Percentiles rank a stretch among this genome's conserved stretches.
Evolutionary conservation across 2,797 vertebrate genomes (phyloP).

Genomic region (Darevskia nairensis): DNA sequence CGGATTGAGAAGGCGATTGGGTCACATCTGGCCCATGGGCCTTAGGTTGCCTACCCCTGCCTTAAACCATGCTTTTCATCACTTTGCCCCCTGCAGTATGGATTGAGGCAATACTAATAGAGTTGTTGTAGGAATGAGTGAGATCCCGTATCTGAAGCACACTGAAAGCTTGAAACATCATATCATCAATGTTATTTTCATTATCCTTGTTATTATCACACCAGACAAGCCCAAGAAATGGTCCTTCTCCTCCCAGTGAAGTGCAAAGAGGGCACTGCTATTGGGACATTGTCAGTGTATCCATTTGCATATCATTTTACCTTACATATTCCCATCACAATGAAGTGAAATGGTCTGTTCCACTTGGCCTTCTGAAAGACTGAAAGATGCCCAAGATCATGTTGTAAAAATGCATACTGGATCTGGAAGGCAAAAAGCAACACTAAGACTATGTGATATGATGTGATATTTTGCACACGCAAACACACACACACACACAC

Average conservation of each 20-base stretch:
- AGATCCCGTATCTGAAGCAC: background rate
- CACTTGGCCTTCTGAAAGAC: constrained; percentile 69
- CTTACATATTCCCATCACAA: constrained; percentile 76
- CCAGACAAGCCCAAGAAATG: background rate
- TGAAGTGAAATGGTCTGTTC: constrained; percentile 74
- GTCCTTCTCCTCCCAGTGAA: background rate
- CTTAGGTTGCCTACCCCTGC: too few relatives aligned
- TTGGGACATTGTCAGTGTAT: background rate
- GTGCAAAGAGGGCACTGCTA: background rate
- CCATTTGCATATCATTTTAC: constrained; percentile 43
- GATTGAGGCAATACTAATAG: background rate
- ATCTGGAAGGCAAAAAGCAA: constrained; percentile 54
- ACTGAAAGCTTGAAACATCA: background rate
- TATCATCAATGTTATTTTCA: background rate
- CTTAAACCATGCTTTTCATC: background rate
- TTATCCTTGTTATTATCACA: background rate
- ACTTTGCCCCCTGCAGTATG: too few relatives aligned
- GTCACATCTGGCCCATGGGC: too few relatives aligned
- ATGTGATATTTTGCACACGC: background rate
- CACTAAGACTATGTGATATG: too few relatives aligned
- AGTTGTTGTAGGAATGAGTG: too few relatives aligned
- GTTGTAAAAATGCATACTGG: constrained; percentile 77
- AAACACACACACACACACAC: too few relatives aligned
- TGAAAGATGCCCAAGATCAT: constrained; percentile 78
- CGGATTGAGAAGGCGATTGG: too few relatives aligned